Percentiles rank a stretch among this genome's conserved stretches.
Evolutionary conservation across 2,113 vertebrate genomes (phyloP).

Genomic region (Dipodomys stephensi): DNA sequence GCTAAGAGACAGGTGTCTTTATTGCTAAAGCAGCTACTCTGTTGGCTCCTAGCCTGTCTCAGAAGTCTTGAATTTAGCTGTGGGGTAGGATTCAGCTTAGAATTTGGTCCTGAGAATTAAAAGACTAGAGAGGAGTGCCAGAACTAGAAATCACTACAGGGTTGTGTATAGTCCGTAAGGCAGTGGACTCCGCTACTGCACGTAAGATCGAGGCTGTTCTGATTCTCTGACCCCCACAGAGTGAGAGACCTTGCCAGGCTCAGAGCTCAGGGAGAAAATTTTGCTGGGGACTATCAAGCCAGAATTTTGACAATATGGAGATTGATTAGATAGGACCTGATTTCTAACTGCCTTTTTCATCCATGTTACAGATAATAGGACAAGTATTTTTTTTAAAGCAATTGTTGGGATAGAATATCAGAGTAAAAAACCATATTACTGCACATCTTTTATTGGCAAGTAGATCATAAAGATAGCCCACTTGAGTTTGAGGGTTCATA

Average conservation of each 20-base stretch:
- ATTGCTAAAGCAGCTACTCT: constrained; percentile 77
- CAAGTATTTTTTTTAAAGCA: neutral
- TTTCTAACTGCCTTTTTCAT: neutral
- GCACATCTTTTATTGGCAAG: neutral
- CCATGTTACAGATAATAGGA: neutral
- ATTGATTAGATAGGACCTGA: neutral
- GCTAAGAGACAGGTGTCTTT: constrained; percentile 84
- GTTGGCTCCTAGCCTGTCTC: constrained; percentile 82
- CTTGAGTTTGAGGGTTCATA: neutral
- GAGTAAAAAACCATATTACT: neutral
- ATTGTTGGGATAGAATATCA: neutral
- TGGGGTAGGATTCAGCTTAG: constrained; percentile 73
- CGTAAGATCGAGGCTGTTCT: neutral
- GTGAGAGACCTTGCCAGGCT: neutral
- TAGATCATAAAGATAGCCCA: neutral
- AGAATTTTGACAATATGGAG: neutral
- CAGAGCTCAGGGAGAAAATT: neutral
- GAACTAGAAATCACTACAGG: neutral
- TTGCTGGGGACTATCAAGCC: neutral
- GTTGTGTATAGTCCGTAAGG: neutral
- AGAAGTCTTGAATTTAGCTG: constrained; percentile 77
- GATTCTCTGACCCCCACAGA: neutral
- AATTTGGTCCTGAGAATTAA: neutral
- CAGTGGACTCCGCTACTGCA: constrained; percentile 62
- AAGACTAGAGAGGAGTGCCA: neutral